Percentiles rank a stretch among this genome's conserved stretches.
phyloP scores from a whole-genome alignment of 1,140 invertebrate species.

The Pogonus chalceus region DNA sequence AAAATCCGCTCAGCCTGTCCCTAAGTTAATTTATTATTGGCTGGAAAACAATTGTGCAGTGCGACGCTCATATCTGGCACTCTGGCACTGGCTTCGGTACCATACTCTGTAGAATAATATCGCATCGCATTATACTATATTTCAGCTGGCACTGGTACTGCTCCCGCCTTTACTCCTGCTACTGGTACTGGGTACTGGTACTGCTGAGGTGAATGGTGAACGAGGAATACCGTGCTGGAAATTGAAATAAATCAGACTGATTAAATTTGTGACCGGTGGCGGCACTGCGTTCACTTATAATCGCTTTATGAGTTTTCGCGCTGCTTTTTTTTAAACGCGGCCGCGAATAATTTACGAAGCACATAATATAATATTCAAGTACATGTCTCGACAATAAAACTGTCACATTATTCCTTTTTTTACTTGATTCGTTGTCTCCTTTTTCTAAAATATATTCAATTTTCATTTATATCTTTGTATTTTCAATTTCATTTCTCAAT shows the following conservation, averaged over 20 bases:
- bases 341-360: background rate
- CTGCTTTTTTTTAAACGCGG: background rate
- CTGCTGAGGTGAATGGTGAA: too few relatives aligned
- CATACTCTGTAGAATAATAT: background rate
- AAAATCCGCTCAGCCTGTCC: too few relatives aligned
- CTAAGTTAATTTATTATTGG: too few relatives aligned
- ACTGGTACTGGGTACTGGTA: too few relatives aligned
- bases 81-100: too few relatives aligned
- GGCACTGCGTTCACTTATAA: background rate
- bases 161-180: too few relatives aligned
- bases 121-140: constrained; percentile 3
- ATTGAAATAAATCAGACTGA: constrained; percentile 14
- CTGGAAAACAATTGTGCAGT: background rate
- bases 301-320: background rate
- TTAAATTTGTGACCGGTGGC: background rate
- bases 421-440: too few relatives aligned
- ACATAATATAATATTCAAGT: constrained; percentile 2
- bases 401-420: background rate
- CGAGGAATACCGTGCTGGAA: constrained; percentile 8
- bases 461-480: too few relatives aligned
- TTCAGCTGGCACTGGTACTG: background rate
- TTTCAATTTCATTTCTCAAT: too few relatives aligned
- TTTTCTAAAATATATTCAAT: too few relatives aligned
- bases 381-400: background rate
- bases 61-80: background rate